Conservation (phyloP, 2,888 invertebrate genomes). For the Watsonalla binaria region DNA sequence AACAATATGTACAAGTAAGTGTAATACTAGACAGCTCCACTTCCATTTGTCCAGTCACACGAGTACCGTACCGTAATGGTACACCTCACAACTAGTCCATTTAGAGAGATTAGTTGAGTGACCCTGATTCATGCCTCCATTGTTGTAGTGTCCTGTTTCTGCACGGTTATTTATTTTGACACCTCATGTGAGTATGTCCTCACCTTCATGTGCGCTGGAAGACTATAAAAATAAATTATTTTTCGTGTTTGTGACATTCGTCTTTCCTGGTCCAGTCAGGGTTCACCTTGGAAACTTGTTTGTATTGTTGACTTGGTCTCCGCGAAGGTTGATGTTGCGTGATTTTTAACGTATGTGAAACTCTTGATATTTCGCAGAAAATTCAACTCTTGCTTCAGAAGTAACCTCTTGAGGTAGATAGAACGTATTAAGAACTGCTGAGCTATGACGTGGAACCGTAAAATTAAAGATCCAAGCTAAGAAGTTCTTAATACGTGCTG, state of each 20-base stretch:
- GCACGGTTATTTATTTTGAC: constrained; percentile 21
- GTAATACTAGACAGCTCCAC: not conserved
- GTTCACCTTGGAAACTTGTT: not conserved
- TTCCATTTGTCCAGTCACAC: constrained; percentile 1
- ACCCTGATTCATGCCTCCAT: constrained; percentile 27
- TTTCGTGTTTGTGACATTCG: not conserved
- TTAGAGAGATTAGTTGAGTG: constrained; percentile 26
- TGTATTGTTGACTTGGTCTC: not conserved
- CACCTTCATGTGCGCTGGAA: not conserved
- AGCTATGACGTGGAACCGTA: too few relatives aligned
- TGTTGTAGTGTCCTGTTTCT: constrained; percentile 18
- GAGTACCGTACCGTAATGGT: constrained; percentile 8
- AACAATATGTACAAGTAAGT: not conserved
- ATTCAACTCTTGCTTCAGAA: too few relatives aligned
- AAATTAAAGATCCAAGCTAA: too few relatives aligned
- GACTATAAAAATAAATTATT: not conserved
- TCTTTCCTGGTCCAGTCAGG: not conserved
- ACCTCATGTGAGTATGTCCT: constrained; percentile 4
- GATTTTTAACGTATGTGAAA: not conserved
- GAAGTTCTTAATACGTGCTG: too few relatives aligned
- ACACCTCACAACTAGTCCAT: constrained; percentile 23
- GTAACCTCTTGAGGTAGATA: too few relatives aligned
- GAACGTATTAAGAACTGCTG: too few relatives aligned
- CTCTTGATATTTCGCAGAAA: not conserved
- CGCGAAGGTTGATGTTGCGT: not conserved